Evolutionary conservation across 2,113 vertebrate species (phyloP), one percentile per base, ranked within the genome.

Genomic region (Podilymbus podiceps): DNA sequence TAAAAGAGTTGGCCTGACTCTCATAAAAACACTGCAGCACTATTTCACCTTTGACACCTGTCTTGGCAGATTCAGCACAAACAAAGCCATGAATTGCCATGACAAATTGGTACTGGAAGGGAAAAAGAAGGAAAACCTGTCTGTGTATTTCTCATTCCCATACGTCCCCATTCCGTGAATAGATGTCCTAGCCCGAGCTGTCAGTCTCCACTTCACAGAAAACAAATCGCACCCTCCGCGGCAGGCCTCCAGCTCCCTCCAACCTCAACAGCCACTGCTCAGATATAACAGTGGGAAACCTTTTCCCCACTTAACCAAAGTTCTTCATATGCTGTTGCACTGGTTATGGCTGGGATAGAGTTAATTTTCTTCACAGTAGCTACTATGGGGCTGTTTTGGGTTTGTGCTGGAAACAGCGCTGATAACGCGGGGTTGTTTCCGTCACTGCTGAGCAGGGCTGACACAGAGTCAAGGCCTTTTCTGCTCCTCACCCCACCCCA

Each of bases 21-120:
- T 49, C 79, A 20, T n/a, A 71, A 87, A 78, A 78, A 4, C 87
- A 66, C 2, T 68, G 62, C 24, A 87, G 58, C 40, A 42, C 17
- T 78, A 4, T 75, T 87, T 93, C 58, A 79, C 42, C 60, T 93
- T 64, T 76, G 73, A 78, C 91, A 73, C 1, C 2, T 42, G 20
- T 40, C 85, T 81, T 68, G 44, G 79, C 60, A 90, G 64, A 89
- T 78, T 92, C 80, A 90, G 69, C 80, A 75, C 19, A 85, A 95
- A 66, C 5, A 15, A 78, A 81, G 40, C 1, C 1, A 33, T 72
- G 77, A 87, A 59, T 28, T 53, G 78, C 59, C 59, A 66, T 69
- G 46, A 88, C 46, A 95, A 91, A 76, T 8, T 81, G 35, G 20
- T 44, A 62, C 16, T 4, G 18, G 63, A 72, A 89, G 15, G n/a